phyloP scores from a whole-genome alignment of 2,113 vertebrate genomes.

The Bos indicus region DNA sequence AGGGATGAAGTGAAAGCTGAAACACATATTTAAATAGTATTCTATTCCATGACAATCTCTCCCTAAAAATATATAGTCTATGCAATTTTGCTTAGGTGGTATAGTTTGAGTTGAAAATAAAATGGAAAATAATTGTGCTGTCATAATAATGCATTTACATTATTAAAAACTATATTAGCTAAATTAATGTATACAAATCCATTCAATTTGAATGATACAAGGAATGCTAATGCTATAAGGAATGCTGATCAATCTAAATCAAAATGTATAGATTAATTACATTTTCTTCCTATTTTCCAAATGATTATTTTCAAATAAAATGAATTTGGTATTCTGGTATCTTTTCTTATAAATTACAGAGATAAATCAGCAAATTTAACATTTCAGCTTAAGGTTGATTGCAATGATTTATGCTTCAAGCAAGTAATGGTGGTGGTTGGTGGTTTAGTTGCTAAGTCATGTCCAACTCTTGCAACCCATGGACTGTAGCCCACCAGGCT shows the following conservation, averaged over 20 bases:
- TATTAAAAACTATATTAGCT: background rate
- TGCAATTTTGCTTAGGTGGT: background rate
- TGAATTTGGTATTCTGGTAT: background rate
- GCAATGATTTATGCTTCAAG: background rate
- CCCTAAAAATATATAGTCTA: background rate
- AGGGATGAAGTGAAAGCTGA: background rate
- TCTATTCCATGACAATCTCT: background rate
- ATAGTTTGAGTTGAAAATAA: background rate
- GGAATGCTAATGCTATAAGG: background rate
- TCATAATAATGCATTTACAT: background rate
- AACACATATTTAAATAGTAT: background rate
- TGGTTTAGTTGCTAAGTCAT: background rate
- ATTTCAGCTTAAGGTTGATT: background rate
- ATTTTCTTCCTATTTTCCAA: background rate
- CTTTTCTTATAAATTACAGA: background rate
- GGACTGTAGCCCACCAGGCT: background rate
- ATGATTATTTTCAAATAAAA: background rate
- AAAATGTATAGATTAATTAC: background rate
- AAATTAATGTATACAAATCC: background rate
- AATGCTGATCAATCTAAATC: background rate
- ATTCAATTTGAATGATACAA: background rate
- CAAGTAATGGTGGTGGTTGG: background rate
- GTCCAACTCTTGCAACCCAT: background rate
- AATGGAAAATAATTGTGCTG: background rate
- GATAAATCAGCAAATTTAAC: background rate